Conservation (phyloP, 2,113 vertebrate species). For the Glaucidium brasilianum region DNA sequence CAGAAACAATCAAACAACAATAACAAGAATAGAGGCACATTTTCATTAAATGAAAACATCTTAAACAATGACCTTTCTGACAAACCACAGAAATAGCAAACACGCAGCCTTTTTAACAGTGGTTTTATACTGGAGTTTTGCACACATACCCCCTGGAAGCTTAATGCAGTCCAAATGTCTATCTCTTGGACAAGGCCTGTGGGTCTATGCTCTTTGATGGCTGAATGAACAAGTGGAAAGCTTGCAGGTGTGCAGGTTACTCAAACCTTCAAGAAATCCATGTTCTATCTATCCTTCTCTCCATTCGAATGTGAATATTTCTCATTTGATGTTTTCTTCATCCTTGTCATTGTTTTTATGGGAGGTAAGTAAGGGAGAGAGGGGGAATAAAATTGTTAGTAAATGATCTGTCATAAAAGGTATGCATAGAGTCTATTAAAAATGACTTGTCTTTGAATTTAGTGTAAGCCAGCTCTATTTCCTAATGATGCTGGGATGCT, state of each 20-base stretch:
- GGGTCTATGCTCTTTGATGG: neutral
- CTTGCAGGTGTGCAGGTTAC: neutral
- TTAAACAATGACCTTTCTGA: conserved; percentile 43
- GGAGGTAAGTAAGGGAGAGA: neutral
- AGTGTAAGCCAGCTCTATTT: neutral
- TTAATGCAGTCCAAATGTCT: conserved; percentile 32
- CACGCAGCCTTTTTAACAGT: neutral
- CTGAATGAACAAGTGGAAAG: neutral
- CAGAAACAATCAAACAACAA: neutral
- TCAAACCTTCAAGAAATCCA: neutral
- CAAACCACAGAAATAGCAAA: conserved; percentile 44
- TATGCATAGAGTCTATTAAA: neutral
- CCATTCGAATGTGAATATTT: neutral
- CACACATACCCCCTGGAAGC: neutral
- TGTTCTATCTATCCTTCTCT: neutral
- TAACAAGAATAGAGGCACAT: neutral
- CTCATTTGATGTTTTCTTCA: neutral
- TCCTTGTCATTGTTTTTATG: neutral
- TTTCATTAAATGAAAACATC: conserved; percentile 43
- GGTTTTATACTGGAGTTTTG: neutral
- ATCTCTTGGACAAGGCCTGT: neutral
- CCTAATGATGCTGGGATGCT: neutral
- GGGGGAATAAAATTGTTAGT: neutral
- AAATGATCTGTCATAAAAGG: neutral
- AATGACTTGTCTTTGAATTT: neutral